phyloP scores from a whole-genome alignment of 2,797 vertebrate genomes.

The Eulemur coronatus region DNA sequence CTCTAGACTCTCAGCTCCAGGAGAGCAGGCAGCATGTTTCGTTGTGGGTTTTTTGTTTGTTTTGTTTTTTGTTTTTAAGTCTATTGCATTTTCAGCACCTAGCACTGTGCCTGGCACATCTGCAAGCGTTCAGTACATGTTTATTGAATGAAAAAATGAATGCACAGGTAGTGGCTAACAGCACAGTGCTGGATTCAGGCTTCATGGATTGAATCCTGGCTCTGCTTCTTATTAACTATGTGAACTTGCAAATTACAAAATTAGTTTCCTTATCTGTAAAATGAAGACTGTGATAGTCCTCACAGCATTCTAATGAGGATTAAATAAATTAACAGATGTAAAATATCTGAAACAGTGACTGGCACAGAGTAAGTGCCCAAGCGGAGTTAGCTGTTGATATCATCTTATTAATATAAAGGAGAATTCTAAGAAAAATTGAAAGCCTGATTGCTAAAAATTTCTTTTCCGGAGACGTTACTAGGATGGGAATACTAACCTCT shows the following conservation, averaged over 20 bases:
- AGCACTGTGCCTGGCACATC: background rate
- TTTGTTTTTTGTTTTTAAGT: background rate
- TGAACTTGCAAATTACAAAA: background rate
- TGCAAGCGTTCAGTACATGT: background rate
- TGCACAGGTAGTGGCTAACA: background rate
- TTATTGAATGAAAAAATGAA: background rate
- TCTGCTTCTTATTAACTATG: background rate
- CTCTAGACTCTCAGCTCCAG: background rate
- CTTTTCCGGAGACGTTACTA: background rate
- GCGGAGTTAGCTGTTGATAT: fast-evolving
- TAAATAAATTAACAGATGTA: background rate
- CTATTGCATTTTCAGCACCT: background rate
- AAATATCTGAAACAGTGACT: background rate
- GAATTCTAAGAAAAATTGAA: background rate
- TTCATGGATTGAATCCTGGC: background rate
- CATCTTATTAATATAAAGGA: background rate
- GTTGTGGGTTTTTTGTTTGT: background rate
- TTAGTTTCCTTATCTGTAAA: background rate
- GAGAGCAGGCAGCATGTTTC: background rate
- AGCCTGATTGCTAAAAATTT: background rate
- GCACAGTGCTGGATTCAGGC: background rate
- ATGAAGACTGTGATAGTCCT: background rate
- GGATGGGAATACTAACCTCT: background rate
- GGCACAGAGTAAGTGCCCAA: background rate
- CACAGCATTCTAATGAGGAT: background rate